Percentiles rank a stretch among this genome's conserved stretches.
Conservation (phyloP, 2,888 invertebrate species). For the Phyto melanocephala region DNA sequence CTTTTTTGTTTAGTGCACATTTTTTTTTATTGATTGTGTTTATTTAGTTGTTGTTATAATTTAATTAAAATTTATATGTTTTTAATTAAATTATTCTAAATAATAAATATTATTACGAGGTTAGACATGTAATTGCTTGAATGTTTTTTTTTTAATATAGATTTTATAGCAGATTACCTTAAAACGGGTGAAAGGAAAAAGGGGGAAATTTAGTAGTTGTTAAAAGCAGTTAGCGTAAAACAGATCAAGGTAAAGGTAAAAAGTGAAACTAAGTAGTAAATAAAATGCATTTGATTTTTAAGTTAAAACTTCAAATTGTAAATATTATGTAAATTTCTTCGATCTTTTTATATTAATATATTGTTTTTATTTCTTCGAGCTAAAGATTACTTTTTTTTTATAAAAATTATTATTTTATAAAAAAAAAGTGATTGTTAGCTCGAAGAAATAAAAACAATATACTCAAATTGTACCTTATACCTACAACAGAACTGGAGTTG, state of each 20-base stretch:
- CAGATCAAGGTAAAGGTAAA: background rate
- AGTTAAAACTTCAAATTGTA: too few relatives aligned
- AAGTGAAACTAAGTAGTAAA: background rate
- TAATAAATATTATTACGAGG: constrained; percentile 60
- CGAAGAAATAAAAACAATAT: too few relatives aligned
- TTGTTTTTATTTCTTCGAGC: too few relatives aligned
- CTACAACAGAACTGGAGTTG: too few relatives aligned
- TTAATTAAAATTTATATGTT: constrained; percentile 60
- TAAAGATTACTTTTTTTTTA: too few relatives aligned
- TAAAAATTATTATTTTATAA: too few relatives aligned
- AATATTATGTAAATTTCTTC: too few relatives aligned
- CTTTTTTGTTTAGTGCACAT: constrained; percentile 33
- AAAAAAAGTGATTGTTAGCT: too few relatives aligned
- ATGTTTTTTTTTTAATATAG: background rate
- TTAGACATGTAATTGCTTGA: constrained; percentile 26
- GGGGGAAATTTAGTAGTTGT: background rate
- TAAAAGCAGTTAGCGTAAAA: background rate
- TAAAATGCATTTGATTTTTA: too few relatives aligned
- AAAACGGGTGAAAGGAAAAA: background rate
- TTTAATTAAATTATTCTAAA: constrained; percentile 62
- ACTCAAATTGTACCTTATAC: too few relatives aligned
- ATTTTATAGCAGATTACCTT: background rate
- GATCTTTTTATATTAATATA: too few relatives aligned
- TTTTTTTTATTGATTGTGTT: constrained; percentile 41
- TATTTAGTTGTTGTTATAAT: constrained; percentile 54